Base-by-base conservation (phyloP, 2,797 vertebrate genomes). In the Sebastes taczanowskii region DNA sequence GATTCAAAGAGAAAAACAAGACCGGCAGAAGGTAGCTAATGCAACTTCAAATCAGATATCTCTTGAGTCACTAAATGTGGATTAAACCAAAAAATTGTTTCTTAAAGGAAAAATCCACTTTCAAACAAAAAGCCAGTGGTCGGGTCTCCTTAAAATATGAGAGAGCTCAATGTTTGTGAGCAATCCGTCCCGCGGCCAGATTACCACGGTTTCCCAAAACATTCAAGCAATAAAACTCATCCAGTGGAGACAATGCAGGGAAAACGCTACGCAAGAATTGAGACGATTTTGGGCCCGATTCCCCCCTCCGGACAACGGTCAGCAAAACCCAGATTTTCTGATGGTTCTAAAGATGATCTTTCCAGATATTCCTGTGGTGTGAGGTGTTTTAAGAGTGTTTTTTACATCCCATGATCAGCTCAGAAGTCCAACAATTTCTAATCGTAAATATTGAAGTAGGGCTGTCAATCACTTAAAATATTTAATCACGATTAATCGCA, bases 151-250 rank as follows among this genome's bases (percentile, higher is more conserved):
- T 74, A 59, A 75, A 86, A 75, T 80, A 74, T 65, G 20, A 63
- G 55, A 66, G 49, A 58, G 42, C 58, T 71, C 25, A 30, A 64
- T 66, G 42, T 82, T 77, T 62, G 42, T 53, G 58, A 78, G 42
- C 71, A 77, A 65, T 67, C 68, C 29, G 35, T 80, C 23, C 62
- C 53, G 22, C 42, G 52, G 78, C 30, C 34, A 35, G 22, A 72
- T 80, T 69, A 63, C 34, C 35, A 49, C 5, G 3, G 18, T 73
- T 77, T 71, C 60, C 53, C 46, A 53, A 63, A 59, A 30, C 66
- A 59, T 77, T 66, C 22, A 23, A 76, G 74, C 81, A 56, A 70
- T 78, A 72, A 78, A 82, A 80, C 16, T 5, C 73, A 58, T 82
- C 74, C 52, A 42, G 34, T 25, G 20, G 60, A 62, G 71, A 67